These are phyloP conservation scores for Xylota sylvarum DNA, from an alignment of 2,888 invertebrate species.

Conservation along the genomic window DNA sequence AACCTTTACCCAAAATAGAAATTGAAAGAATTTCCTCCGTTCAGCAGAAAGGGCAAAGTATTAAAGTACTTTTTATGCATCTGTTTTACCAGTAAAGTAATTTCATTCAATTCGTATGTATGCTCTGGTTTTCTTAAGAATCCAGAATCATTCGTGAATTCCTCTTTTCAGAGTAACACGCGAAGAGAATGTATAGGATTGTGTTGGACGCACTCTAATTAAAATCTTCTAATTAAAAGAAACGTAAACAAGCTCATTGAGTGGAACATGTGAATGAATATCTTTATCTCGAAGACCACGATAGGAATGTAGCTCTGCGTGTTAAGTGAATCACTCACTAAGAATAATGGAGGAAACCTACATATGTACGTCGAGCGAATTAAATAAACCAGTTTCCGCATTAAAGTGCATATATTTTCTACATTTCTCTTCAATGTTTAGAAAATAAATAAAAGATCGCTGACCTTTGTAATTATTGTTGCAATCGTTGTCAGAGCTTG, in stretches of 20 bases:
- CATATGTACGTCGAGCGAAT: background rate
- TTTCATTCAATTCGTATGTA: background rate
- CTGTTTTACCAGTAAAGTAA: background rate
- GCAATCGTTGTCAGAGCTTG: slow-evolving; percentile 18
- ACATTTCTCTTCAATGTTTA: background rate
- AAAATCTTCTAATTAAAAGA: slow-evolving; percentile 45
- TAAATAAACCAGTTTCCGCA: slow-evolving; percentile 40
- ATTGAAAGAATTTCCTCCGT: background rate
- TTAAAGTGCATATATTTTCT: slow-evolving; percentile 1
- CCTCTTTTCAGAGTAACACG: background rate
- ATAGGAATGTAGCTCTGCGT: background rate
- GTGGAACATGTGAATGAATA: slow-evolving; percentile 45
- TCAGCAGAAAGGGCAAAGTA: background rate
- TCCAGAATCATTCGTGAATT: background rate
- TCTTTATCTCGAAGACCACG: background rate
- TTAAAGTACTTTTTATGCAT: background rate
- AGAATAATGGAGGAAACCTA: slow-evolving; percentile 27
- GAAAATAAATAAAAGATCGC: slow-evolving; percentile 1
- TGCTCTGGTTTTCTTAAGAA: background rate
- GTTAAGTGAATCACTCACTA: slow-evolving; percentile 26
- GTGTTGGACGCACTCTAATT: slow-evolving; percentile 46
- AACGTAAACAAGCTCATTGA: slow-evolving; percentile 47
- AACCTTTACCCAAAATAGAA: slow-evolving; percentile 30
- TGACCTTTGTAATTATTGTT: slow-evolving; percentile 20
- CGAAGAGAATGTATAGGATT: slow-evolving; percentile 8